Conservation (phyloP, 2,797 vertebrate species). For the Eulemur albifrons region DNA sequence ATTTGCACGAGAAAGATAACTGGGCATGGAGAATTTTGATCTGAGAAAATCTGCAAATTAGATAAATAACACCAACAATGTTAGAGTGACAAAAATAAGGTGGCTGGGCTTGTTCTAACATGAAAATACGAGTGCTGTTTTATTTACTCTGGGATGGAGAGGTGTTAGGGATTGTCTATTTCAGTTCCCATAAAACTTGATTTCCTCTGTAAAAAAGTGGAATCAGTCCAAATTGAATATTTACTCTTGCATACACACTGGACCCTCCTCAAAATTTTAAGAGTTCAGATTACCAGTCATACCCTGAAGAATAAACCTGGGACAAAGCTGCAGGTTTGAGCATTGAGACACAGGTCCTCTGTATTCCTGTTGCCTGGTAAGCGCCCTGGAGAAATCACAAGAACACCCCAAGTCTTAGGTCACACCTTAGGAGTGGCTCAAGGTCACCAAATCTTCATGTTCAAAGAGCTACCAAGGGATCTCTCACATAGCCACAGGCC, state of each 20-base stretch:
- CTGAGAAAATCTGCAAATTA: neutral
- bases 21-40: neutral
- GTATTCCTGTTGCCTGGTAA: neutral
- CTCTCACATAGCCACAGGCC: neutral
- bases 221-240: neutral
- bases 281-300: neutral
- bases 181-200: neutral
- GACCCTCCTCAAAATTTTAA: neutral
- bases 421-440: neutral
- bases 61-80: neutral
- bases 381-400: neutral
- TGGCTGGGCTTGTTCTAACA: neutral
- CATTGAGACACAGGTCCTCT: neutral
- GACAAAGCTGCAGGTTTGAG: neutral
- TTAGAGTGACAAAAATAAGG: neutral
- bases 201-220: neutral
- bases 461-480: constrained; percentile 10
- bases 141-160: neutral
- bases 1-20: neutral
- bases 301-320: neutral
- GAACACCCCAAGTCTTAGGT: neutral
- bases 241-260: neutral
- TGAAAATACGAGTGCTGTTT: neutral
- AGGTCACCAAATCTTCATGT: neutral
- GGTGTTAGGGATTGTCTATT: neutral